phyloP scores from a whole-genome alignment of 2,797 vertebrate genomes.

The Euphonia xanthogaster region DNA sequence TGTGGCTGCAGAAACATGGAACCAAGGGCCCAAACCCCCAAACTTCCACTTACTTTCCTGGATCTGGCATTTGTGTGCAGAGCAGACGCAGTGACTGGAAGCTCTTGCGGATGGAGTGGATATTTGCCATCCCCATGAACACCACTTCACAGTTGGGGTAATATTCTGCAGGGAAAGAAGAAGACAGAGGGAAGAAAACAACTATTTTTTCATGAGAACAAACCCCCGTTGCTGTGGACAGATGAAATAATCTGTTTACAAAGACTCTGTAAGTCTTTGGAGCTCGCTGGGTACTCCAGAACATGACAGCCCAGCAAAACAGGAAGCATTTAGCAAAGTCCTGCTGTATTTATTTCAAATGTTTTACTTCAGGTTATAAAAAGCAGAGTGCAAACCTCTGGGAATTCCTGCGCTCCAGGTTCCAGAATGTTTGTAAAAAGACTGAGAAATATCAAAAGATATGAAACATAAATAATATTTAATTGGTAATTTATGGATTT shows the following conservation, averaged over 20 bases:
- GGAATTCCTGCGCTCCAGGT: background rate
- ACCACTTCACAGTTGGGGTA: slow-evolving; percentile 99
- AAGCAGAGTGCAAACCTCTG: background rate
- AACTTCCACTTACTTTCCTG: slow-evolving; percentile 88
- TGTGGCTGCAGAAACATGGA: background rate
- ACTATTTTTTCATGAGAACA: background rate
- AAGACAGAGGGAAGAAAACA: slow-evolving; percentile 47
- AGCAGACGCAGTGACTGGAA: slow-evolving; percentile 96
- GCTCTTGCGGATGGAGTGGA: slow-evolving; percentile 98
- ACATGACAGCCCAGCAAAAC: background rate
- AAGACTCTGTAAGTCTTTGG: background rate
- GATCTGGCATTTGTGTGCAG: slow-evolving; percentile 97
- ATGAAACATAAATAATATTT: background rate
- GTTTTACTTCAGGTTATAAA: background rate
- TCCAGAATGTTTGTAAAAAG: background rate
- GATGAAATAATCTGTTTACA: background rate
- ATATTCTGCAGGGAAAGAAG: slow-evolving; percentile 83
- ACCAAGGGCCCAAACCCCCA: background rate
- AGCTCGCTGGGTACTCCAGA: background rate
- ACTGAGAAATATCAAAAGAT: background rate
- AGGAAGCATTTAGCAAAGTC: background rate
- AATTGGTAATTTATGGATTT: background rate
- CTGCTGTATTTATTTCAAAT: background rate
- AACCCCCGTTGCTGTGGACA: background rate
- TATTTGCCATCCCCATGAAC: slow-evolving; percentile 99